Evolutionary conservation across 1,140 invertebrate species (phyloP).

Genomic region (Drosophila kepulauana): DNA sequence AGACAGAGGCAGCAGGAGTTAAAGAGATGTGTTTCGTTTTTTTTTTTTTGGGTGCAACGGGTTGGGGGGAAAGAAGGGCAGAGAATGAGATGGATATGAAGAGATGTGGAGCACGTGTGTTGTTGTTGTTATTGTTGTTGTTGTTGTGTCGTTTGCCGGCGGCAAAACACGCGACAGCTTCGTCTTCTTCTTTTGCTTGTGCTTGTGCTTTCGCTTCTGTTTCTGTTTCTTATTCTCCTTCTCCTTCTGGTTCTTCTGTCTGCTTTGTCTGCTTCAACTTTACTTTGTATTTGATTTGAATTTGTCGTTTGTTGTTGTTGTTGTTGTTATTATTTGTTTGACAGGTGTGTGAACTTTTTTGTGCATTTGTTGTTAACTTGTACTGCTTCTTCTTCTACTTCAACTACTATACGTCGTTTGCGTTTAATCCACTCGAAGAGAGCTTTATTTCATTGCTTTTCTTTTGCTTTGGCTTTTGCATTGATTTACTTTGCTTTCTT

Average conservation of each 20-base stretch:
- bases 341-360: conserved; percentile 12
- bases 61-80: conserved; percentile 1
- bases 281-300: conserved; percentile 31
- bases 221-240: conserved; percentile 26
- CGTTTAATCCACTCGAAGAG: conserved; percentile 28
- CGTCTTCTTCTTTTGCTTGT: conserved; percentile 10
- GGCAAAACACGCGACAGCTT: conserved; percentile 55
- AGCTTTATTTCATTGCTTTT: conserved; percentile 15
- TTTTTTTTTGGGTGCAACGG: neutral
- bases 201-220: conserved; percentile 6
- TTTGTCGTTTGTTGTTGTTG: conserved; percentile 30
- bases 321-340: conserved; percentile 19
- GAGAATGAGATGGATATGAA: neutral
- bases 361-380: conserved; percentile 32
- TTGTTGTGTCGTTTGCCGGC: conserved; percentile 43
- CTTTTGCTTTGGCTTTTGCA: too few relatives aligned
- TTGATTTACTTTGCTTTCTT: neutral
- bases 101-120: conserved; percentile 60
- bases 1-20: neutral
- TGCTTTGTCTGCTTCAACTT: conserved; percentile 23
- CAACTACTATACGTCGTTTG: neutral
- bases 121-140: conserved; percentile 23
- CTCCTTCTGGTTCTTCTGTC: neutral
- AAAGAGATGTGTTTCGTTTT: neutral
- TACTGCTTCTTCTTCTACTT: conserved; percentile 31